Evolutionary conservation across 2,797 vertebrate species (phyloP), one percentile per base, ranked within the genome.

Genomic region (Betta splendens): DNA sequence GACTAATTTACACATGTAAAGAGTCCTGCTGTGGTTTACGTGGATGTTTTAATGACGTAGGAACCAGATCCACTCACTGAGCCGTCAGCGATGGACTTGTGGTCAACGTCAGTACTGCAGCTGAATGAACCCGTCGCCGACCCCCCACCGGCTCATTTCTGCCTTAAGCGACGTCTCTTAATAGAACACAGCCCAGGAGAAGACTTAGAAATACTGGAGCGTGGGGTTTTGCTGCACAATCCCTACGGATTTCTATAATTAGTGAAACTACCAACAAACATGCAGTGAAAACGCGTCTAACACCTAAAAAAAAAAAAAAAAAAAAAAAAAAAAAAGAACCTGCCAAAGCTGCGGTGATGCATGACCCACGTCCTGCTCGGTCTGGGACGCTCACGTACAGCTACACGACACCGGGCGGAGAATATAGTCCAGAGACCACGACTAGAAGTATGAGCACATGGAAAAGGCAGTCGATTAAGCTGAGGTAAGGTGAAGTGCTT

Each of bases 381-480:
- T n/a, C n/a, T 47, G 50, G 52, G 48, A 37, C 25, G 17, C 17
- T 55, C 50, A 33, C 47, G 44, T 42, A 36, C 47, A 39, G 37
- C 21, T 46, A 5, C 46, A 44, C 40, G 53, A 38, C 52, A 64
- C 56, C 67, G 44, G 47, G 28, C 43, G 16, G 21, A 61, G 48
- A 29, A 48, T 20, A 17, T n/a, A 15, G 62, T 15, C 51, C 40
- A 36, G 26, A 49, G n/a, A 58, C 52, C 38, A 45, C 64, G 35
- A 46, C 49, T 65, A 36, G 50, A 35, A 47, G 53, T 31, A 38
- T 63, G 72, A 72, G 73, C 74, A 38, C 69, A 69, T 79, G 77
- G 80, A 67, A n/a, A 85, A 90, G 89, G 90, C 89, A 90, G 88
- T 86, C 60, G 80, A 85, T 74, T 71, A 80, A 80, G 87, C 83